Conservation (phyloP, 2,113 vertebrate species). For the Falco punctatus region DNA sequence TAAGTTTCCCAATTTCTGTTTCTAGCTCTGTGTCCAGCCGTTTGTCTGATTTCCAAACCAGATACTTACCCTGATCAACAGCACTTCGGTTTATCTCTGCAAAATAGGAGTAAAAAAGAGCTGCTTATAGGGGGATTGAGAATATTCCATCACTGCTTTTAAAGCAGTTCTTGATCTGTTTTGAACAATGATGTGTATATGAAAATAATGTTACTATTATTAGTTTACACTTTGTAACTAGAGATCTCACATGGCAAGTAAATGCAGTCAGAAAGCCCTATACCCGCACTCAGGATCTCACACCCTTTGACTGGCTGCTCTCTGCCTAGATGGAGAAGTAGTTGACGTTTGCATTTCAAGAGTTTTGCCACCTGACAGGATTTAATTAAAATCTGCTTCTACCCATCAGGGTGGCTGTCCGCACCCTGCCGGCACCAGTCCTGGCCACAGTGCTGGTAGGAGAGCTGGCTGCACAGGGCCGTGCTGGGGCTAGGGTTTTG, state of each 20-base stretch:
- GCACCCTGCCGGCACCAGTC: background rate
- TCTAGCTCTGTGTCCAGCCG: background rate
- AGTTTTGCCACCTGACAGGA: background rate
- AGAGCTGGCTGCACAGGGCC: rapidly evolving
- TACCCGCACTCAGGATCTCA: background rate
- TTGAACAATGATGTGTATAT: background rate
- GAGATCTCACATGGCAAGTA: background rate
- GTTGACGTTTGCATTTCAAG: background rate
- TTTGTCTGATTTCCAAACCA: conserved; percentile 1
- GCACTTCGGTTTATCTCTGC: background rate
- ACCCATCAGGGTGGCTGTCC: background rate
- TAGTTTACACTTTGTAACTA: background rate
- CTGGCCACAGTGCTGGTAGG: background rate
- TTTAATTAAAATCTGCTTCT: conserved; percentile 25
- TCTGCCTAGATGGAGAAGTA: background rate
- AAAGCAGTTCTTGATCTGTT: background rate
- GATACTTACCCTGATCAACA: background rate
- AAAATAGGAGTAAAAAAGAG: background rate
- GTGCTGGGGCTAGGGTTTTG: background rate
- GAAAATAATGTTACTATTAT: background rate
- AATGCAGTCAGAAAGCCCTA: background rate
- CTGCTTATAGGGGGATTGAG: background rate
- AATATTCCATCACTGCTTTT: background rate
- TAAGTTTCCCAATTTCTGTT: conserved; percentile 10
- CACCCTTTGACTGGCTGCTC: background rate